phyloP scores from a whole-genome alignment of 2,888 invertebrate genomes.

The Heliothis peltigera region DNA sequence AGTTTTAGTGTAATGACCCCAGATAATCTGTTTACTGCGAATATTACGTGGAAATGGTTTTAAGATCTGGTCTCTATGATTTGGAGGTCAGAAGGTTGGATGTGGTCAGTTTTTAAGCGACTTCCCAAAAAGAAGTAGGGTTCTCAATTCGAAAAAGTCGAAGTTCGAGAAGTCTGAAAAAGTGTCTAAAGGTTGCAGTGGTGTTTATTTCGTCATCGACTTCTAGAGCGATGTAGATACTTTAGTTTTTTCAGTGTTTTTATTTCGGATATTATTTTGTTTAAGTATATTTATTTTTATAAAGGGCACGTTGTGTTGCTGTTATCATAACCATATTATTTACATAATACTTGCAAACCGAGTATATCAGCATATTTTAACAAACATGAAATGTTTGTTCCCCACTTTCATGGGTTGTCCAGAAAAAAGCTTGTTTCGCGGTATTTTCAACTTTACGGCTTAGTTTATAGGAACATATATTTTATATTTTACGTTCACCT shows the following conservation, averaged over 20 bases:
- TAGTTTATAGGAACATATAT: slow-evolving; percentile 79
- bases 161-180: no score
- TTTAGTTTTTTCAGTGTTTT: no score
- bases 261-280: no score
- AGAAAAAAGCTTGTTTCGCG: slow-evolving; percentile 68
- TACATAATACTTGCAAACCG: slow-evolving; percentile 3
- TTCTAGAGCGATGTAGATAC: no score
- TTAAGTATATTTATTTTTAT: no score
- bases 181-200: no score
- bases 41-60: slow-evolving; percentile 13
- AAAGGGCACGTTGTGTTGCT: not conserved
- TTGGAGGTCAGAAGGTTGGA: not conserved
- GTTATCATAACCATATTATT: not conserved
- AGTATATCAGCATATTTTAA: slow-evolving; percentile 10
- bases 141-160: no score
- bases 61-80: not conserved
- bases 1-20: slow-evolving; percentile 22
- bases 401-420: slow-evolving; percentile 54
- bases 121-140: no score
- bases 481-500: slow-evolving; percentile 76
- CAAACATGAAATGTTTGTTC: slow-evolving; percentile 54
- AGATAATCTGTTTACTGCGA: slow-evolving; percentile 25
- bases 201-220: no score
- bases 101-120: no score
- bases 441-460: slow-evolving; percentile 76